Base-by-base conservation (phyloP, 2,797 vertebrate species). In the Acipenser transmontanus region DNA sequence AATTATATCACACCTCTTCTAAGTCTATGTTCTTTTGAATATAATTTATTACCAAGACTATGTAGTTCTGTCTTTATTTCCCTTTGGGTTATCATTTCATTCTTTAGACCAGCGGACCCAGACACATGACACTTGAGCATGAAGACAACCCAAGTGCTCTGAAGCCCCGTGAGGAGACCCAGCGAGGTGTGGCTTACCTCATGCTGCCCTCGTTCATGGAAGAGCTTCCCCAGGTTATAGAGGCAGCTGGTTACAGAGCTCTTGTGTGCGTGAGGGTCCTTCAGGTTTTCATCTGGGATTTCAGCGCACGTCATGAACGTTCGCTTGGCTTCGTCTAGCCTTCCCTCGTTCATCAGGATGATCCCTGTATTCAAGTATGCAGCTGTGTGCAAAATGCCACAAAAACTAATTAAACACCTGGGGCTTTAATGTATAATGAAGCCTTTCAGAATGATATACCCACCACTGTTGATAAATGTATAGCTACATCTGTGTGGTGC, bases 311-410 rank as follows among this genome's bases (percentile, higher is more conserved):
- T 98, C 8, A 97, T 77, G 68, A 99, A 98, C 1, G 94, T 98
- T 50, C 87, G 90, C 73, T 92, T 95, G 71, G 97, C 94, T 80
- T 99, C 97, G 12, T 99, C 96, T 1, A 88, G 83, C 66, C 88
- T 94, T 50, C 93, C 97, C 87, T 97, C 95, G 77, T 96, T 98
- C 97, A 99, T 98, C 64, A 95, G 83, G 80, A 99, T 93, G 79
- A 99, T 99, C 66, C 97, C 97, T 0, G 97, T 99, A 89, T 99
- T 99, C 91, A 99, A 93, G 92, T 99, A 99, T 4, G 97, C 97
- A 75, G 97, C 97, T 99, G 84, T 13, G 6, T 66, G 17, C 6
- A 0, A 11, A 64, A 65, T 8, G 17, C 71, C 50, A 47, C 2
- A 12, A 12, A 4, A 34, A 66, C 68, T 85, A 86, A 88, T 82